Base-by-base conservation (phyloP, 2,888 invertebrate genomes). In the Macrosoma leucophasiata region DNA sequence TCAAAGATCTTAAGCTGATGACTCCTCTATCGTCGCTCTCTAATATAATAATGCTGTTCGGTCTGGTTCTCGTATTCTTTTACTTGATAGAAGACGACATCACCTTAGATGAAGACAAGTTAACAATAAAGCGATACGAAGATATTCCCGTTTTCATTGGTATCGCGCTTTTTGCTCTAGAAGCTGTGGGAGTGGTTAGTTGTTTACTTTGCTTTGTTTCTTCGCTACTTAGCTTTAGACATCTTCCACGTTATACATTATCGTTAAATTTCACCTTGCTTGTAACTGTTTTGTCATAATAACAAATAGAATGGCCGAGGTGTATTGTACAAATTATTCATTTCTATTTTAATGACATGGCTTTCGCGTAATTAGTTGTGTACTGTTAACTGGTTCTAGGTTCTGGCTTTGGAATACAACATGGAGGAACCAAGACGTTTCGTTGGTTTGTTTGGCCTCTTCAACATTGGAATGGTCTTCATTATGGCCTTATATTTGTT, bases 321-420 rank as follows among this genome's bases (percentile, higher is more conserved):
- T n/a, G n/a, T n/a, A n/a, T n/a, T n/a, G n/a, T n/a, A n/a, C n/a
- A n/a, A n/a, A n/a, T n/a, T n/a, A n/a, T n/a, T n/a, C n/a, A n/a
- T n/a, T n/a, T n/a, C n/a, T n/a, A n/a, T n/a, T n/a, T n/a, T n/a
- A n/a, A n/a, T n/a, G n/a, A n/a, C n/a, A n/a, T n/a, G n/a, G n/a
- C n/a, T n/a, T n/a, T n/a, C n/a, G n/a, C 15, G 4, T 4, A 15
- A 14, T 34, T 14, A 11, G 13, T 26, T 13, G 17, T 34, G 26
- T 7, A n/a, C 17, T 15, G 23, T 21, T 8, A 14, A 21, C 5
- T 21, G 9, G 25, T 32, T 10, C n/a, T 55, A 95, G 95, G 90
- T 96, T 12, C 85, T 97, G 65, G 96, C 97, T 0, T 69, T 98
- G 47, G 96, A 97, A 70, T 96, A 96, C 66, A 94, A 94, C 63